Conservation (phyloP, 1,140 invertebrate species). For the Drosophila erecta region DNA sequence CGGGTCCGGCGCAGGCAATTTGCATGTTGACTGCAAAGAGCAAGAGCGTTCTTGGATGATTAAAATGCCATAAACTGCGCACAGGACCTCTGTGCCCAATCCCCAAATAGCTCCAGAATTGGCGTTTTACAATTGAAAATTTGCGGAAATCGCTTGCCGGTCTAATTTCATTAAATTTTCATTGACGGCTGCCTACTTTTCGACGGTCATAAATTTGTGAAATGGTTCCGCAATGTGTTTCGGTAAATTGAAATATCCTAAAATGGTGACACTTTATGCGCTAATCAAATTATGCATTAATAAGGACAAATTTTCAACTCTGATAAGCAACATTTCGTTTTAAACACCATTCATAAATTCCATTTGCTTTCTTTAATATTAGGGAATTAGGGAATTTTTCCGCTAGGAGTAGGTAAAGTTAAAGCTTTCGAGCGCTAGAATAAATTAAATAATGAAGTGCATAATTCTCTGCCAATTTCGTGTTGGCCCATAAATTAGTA, state of each 20-base stretch:
- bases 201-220: slow-evolving; percentile 11
- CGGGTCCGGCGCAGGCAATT: slow-evolving; percentile 61
- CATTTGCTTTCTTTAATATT: not conserved
- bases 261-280: slow-evolving; percentile 12
- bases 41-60: slow-evolving; percentile 73
- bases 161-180: slow-evolving; percentile 54
- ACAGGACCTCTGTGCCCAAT: not conserved
- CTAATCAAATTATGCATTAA: slow-evolving; percentile 3
- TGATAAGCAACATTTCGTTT: not conserved
- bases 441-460: not conserved
- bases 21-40: slow-evolving; percentile 76
- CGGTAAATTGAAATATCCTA: slow-evolving; percentile 21
- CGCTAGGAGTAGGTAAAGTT: too few species aligned
- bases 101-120: slow-evolving; percentile 35
- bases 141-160: slow-evolving; percentile 43
- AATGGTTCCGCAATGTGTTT: not conserved
- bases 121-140: slow-evolving; percentile 60
- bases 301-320: not conserved
- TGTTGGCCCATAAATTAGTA: slow-evolving; percentile 1
- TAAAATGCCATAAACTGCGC: slow-evolving; percentile 78
- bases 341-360: not conserved
- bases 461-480: not conserved
- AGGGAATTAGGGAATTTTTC: too few species aligned
- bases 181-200: slow-evolving; percentile 9
- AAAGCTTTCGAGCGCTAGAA: not conserved